Evolutionary conservation across 2,113 vertebrate species (phyloP).

Genomic region (Upupa epops): DNA sequence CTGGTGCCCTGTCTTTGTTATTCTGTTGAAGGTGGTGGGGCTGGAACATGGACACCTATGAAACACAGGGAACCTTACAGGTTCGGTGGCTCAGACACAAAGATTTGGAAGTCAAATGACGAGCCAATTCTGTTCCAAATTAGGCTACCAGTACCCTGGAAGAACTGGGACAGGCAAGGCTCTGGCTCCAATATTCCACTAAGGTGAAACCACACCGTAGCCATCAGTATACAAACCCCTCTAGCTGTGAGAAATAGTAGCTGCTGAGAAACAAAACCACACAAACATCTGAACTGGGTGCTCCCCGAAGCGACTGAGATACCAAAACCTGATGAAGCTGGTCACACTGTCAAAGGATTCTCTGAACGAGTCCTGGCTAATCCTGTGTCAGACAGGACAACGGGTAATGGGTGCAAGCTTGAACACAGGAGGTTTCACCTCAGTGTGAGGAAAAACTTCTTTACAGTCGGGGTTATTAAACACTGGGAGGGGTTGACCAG

Average conservation of each 20-base stretch:
- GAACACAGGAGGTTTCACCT: no score
- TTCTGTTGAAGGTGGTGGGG: not conserved
- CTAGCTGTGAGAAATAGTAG: not conserved
- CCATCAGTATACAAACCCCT: not conserved
- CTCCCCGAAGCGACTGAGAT: not conserved
- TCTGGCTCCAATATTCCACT: not conserved
- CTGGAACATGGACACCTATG: not conserved
- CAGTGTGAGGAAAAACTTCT: no score
- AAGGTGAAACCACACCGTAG: not conserved
- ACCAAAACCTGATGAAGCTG: not conserved
- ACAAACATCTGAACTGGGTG: not conserved
- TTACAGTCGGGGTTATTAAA: no score
- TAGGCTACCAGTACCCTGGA: not conserved
- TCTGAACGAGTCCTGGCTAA: not conserved
- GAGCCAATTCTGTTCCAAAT: not conserved
- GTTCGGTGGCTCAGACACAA: not conserved
- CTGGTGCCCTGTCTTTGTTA: not conserved
- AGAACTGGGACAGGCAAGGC: not conserved
- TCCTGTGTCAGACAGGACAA: no score
- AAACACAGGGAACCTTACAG: not conserved
- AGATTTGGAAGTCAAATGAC: not conserved
- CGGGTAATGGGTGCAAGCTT: no score
- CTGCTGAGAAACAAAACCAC: not conserved
- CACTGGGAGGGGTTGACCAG: no score
- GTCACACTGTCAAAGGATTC: not conserved